Base-by-base conservation (phyloP, 2,797 vertebrate genomes). In the Eulemur coronatus region DNA sequence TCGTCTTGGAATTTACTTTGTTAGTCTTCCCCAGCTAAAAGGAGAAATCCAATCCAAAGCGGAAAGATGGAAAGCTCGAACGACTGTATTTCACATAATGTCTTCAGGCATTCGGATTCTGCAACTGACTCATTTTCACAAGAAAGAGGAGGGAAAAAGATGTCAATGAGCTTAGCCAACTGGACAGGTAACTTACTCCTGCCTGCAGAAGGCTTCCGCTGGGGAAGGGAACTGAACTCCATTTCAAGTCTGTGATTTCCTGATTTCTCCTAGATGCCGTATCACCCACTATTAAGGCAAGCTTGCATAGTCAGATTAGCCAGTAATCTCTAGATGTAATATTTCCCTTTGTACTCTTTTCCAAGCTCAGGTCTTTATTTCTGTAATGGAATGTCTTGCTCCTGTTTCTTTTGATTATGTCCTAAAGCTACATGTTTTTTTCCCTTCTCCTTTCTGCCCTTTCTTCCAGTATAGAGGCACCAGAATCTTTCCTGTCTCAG, bases 301-400 rank as follows among this genome's bases (percentile, higher is more conserved):
- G 81, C 50, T 72, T 38, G 38, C 70, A 26, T 22, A 48, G 78
- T 93, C 96, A 72, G 69, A 46, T 52, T 67, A 50, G 92, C 92
- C 69, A 8, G 12, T 72, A 43, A 61, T 30, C 73, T 93, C 81
- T 38, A 24, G 15, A 28, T 55, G 38, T 59, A 65, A 43, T 57
- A 33, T 41, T 73, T 76, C 89, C 91, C 84, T 57, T 59, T 61
- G 86, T 79, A 43, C 22, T 67, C 22, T 69, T 84, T 65, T 69
- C 89, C 69, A 57, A 92, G 92, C 96, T 97, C 94, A 82, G 94
- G 96, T 97, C 96, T 95, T 95, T 82, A 67, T 91, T 87, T 94
- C 84, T 72, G 35, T 65, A 73, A 38, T 30, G 84, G 38, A 59
- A 61, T 88, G 41, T 94, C 80, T 81, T 18, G 35, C 75, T 78